Conservation (phyloP, 2,113 vertebrate species). For the Chloropsis cyanopogon region DNA sequence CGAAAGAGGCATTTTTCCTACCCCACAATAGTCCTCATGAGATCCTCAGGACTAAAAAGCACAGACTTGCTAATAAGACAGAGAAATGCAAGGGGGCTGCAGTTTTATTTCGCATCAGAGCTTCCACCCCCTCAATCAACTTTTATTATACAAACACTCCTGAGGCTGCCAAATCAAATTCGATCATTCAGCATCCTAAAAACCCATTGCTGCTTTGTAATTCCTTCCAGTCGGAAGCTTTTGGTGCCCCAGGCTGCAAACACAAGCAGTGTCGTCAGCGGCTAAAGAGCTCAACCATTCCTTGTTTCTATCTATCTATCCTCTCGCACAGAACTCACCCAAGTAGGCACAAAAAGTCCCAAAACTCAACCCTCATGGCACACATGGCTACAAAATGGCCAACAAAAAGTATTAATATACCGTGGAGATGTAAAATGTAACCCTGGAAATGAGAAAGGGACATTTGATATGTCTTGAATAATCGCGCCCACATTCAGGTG, state of each 20-base stretch:
- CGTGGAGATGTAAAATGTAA: background rate
- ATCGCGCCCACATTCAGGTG: background rate
- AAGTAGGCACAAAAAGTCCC: background rate
- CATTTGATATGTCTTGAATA: background rate
- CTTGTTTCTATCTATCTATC: background rate
- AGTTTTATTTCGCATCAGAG: background rate
- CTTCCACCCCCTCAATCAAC: background rate
- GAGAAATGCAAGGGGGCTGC: background rate
- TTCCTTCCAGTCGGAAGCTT: background rate
- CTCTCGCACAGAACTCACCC: rapidly evolving
- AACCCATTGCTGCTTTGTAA: background rate
- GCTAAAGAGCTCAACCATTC: background rate
- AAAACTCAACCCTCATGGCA: background rate
- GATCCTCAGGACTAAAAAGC: background rate
- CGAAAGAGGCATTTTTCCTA: background rate
- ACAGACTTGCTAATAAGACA: background rate
- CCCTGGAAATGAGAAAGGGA: background rate
- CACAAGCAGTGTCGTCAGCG: rapidly evolving
- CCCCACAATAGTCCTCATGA: background rate
- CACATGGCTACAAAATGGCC: background rate
- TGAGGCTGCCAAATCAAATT: background rate
- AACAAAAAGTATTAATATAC: background rate
- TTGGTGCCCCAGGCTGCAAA: background rate
- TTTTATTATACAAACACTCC: background rate
- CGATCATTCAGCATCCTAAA: background rate